Evolutionary conservation across 2,797 vertebrate species (phyloP), one percentile per base, ranked within the genome.

Genomic region (Sus cebifrons): DNA sequence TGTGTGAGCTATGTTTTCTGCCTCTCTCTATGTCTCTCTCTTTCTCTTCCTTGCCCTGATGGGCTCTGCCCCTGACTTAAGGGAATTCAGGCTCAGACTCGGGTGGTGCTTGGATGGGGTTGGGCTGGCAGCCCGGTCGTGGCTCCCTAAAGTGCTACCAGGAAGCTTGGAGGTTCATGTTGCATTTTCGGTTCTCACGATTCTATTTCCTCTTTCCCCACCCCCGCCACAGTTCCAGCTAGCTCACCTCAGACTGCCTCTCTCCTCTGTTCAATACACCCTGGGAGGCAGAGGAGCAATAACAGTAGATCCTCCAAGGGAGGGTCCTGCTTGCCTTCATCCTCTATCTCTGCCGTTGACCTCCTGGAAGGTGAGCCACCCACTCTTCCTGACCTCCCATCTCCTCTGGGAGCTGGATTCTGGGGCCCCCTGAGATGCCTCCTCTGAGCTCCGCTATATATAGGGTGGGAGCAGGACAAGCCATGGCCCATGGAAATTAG

Each of bases 61-160:
- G 32, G 70, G 32, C 17, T 97, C 67, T 91, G 71, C 71, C 65
- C 25, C 27, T 74, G 64, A 17, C 44, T n/a, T 71, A 12, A 18
- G 52, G 58, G 84, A 81, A 91, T 85, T 91, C 36, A 78, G 68
- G 83, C 15, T 27, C 40, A 40, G 56, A 78, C 6, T 94, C 52
- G 52, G 23, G 58, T 20, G 36, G 21, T 65, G 67, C 77, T 56
- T 81, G 83, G 27, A 40, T 5, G 0, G 27, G 67, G 3, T n/a
- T 71, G 16, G 67, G 74, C 60, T 90, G 71, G 65, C n/a, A 52
- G 56, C 13, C 11, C 23, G 32, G 13, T 20, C 29, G 44, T 27
- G 36, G 29, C 11, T 49, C 54, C 73, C 54, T 29, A 15, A 23
- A 84, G 40, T 15, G 25, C 8, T 67, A 10, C 18, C 3, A 6